Evolutionary conservation across 53 echinoderm and acorn worm species (phyloP), one percentile per base, ranked within the genome.

Genomic region (Paracentrotus lividus): DNA sequence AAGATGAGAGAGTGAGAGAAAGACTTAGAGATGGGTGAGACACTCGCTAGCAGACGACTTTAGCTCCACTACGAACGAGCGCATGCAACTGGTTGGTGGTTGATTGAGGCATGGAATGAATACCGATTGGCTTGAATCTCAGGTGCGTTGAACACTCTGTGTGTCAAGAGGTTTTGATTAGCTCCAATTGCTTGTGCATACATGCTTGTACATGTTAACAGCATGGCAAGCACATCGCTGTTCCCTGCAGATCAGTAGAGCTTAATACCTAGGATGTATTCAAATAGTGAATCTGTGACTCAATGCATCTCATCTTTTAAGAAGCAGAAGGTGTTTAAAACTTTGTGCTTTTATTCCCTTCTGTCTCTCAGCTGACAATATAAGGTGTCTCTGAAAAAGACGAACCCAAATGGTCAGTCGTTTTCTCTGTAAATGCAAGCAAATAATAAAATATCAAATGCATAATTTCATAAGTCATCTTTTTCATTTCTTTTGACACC

Each of bases 121-220:
- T n/a, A n/a, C n/a, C 81, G 26, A 81, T 10, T 26, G n/a, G 3
- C 81, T n/a, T n/a, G n/a, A n/a, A n/a, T 81, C 49, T 81, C 45
- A 81, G 47, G 81, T 81, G 81, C 81, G 20, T 47, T 81, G 45
- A 49, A 45, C 81, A 81, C 47, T 45, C 16, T 12, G 47, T 47
- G 81, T 81, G 81, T 81, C 81, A 81, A 81, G 81, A 81, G 49
- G 47, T 81, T 81, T 47, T 81, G 81, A 45, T 81, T 81, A 81
- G 81, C 81, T 81, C 26, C 81, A 10, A 26, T 81, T 81, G 45
- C 81, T 81, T 81, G 81, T 81, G 81, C 81, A 81, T 47, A 81
- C 81, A 81, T 27, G 81, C 81, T 26, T 45, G 81, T 9, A 81
- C 81, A 81, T n/a, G 47, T 47, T 81, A 76, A 42, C 36, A 40